phyloP scores from a whole-genome alignment of 1,140 invertebrate species.

The Solenopsis fugax region DNA sequence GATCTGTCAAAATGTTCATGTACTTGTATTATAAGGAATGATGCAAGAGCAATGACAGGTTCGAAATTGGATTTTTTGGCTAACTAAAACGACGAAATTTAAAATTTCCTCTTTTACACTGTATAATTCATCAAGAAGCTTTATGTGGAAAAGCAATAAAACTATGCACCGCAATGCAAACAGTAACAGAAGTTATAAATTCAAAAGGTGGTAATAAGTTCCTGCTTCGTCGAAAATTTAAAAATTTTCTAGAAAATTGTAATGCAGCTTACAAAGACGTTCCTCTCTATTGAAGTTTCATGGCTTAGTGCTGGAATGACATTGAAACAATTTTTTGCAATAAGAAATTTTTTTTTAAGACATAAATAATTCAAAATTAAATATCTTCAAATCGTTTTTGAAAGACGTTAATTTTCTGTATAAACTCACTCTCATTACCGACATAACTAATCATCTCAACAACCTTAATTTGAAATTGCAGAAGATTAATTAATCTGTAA shows the following conservation, averaged over 20 bases:
- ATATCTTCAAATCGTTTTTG: not conserved
- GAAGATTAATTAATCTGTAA: not conserved
- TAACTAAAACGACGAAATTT: too few species aligned
- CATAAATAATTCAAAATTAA: not conserved
- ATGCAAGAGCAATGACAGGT: too few species aligned
- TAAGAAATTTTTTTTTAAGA: constrained; percentile 6
- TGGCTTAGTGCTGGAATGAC: not conserved
- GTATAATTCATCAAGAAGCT: too few species aligned
- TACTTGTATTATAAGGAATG: too few species aligned
- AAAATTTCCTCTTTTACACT: too few species aligned
- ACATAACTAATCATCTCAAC: not conserved
- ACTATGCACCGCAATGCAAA: not conserved
- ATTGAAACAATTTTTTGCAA: not conserved
- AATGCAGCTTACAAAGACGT: not conserved
- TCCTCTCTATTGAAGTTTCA: not conserved
- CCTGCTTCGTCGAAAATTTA: constrained; percentile 1
- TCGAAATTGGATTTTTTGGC: too few species aligned
- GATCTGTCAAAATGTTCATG: too few species aligned
- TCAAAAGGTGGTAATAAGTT: not conserved
- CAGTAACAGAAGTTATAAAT: not conserved
- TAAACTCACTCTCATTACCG: not conserved
- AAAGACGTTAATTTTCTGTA: not conserved
- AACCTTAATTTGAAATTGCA: constrained; percentile 2
- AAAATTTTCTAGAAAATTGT: constrained; percentile 6
- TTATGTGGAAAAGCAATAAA: too few species aligned